phyloP scores from a whole-genome alignment of 2,113 vertebrate genomes.

The Hiodon tergisus region DNA sequence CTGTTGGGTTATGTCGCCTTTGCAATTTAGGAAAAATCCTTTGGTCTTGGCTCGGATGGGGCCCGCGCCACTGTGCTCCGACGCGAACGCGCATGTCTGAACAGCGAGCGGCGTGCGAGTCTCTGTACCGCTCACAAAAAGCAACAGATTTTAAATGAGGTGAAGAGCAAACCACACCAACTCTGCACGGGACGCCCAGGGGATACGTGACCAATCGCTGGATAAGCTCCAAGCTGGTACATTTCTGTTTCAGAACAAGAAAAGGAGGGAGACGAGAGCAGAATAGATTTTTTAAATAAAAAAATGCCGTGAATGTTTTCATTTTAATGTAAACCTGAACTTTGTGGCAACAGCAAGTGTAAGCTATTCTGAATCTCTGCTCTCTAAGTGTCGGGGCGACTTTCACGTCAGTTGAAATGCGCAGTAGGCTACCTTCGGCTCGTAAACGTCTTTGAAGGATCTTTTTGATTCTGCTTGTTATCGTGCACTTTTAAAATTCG shows the following conservation, averaged over 20 bases:
- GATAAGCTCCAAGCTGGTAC: neutral
- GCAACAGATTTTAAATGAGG: constrained; percentile 28
- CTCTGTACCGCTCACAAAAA: constrained; percentile 39
- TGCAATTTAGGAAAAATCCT: neutral
- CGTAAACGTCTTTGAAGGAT: neutral
- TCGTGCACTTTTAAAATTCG: no score
- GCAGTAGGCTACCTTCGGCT: neutral
- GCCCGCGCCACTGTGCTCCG: neutral
- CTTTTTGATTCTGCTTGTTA: no score
- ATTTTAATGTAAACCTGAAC: no score
- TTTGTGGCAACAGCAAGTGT: constrained; percentile 6
- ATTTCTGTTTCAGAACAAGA: constrained; percentile 1
- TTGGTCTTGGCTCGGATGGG: no score
- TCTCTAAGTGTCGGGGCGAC: neutral
- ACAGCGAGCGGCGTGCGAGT: constrained; percentile 42
- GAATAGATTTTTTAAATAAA: neutral
- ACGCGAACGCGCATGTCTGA: constrained; percentile 49
- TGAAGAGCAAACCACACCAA: constrained; percentile 17
- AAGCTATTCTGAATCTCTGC: neutral
- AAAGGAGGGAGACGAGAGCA: neutral
- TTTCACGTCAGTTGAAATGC: neutral
- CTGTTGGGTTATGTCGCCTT: no score
- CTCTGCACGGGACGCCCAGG: constrained; percentile 20
- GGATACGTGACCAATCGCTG: neutral
- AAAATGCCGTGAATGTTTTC: no score